These are phyloP conservation scores for Menidia beryllina DNA, from an alignment of 2,113 vertebrate genomes.

Conservation along the genomic window DNA sequence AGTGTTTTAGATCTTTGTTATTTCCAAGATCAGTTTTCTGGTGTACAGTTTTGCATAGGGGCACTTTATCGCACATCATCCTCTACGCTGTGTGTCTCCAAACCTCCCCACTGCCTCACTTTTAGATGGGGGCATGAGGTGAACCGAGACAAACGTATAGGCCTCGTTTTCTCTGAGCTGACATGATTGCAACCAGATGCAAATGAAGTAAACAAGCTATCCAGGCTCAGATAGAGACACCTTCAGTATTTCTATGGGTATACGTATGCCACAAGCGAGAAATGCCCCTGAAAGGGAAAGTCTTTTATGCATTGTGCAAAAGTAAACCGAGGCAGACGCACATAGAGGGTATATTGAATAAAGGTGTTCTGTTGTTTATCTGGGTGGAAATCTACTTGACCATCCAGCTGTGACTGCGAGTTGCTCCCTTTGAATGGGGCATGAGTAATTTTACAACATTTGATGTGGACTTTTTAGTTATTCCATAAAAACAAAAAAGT, in stretches of 20 bases:
- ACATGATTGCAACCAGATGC: background rate
- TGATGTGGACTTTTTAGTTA: conserved; percentile 39
- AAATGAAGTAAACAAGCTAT: background rate
- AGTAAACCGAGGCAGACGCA: conserved; percentile 14
- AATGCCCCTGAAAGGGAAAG: conserved; percentile 23
- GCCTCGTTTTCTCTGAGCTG: background rate
- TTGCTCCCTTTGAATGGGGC: conserved; percentile 30
- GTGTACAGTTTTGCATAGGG: conserved; percentile 65
- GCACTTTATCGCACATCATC: conserved; percentile 66
- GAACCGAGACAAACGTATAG: background rate
- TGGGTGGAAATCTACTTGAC: conserved; percentile 43
- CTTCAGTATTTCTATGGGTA: conserved; percentile 3
- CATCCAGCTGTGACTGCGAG: conserved; percentile 43
- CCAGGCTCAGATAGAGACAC: conserved; percentile 26
- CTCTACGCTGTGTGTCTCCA: conserved; percentile 28
- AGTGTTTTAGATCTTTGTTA: conserved; percentile 62
- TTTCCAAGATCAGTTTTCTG: conserved; percentile 75
- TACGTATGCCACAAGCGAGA: conserved; percentile 21
- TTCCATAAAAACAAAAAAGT: conserved; percentile 55
- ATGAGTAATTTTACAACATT: conserved; percentile 35
- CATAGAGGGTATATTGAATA: conserved; percentile 23
- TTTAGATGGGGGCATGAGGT: conserved; percentile 47
- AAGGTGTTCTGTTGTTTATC: conserved; percentile 45
- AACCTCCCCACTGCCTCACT: conserved; percentile 10
- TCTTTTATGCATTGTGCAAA: conserved; percentile 22